Conservation (phyloP, 2,888 invertebrate species). For the Syritta pipiens region DNA sequence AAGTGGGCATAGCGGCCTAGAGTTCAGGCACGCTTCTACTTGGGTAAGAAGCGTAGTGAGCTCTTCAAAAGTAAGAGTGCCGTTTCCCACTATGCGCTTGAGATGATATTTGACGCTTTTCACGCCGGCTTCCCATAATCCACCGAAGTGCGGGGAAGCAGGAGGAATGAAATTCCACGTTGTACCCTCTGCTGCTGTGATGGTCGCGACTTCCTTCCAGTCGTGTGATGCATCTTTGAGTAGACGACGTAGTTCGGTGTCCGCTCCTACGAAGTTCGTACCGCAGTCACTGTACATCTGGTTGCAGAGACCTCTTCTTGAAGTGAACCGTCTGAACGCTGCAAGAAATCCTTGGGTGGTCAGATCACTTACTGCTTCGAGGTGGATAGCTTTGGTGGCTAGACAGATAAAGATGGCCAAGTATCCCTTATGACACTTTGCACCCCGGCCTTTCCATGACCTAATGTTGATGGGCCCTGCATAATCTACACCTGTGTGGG, state of each 20-base stretch:
- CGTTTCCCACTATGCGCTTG: neutral
- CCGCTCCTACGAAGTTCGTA: slow-evolving; percentile 73
- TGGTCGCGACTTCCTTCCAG: neutral
- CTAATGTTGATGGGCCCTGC: neutral
- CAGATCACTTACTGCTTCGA: slow-evolving; percentile 55
- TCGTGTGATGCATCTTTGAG: neutral
- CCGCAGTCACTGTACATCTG: no score
- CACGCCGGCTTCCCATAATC: slow-evolving; percentile 16
- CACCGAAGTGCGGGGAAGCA: slow-evolving; percentile 28
- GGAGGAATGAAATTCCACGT: slow-evolving; percentile 72
- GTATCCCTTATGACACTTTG: slow-evolving; percentile 40
- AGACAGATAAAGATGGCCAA: slow-evolving; percentile 71
- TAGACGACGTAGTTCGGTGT: no score
- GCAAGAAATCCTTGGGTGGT: slow-evolving; percentile 70
- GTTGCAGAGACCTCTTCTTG: no score
- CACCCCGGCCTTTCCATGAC: neutral
- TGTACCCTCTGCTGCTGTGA: slow-evolving; percentile 22
- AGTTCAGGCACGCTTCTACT: slow-evolving; percentile 69
- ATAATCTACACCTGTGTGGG: neutral
- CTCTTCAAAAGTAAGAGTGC: slow-evolving; percentile 16
- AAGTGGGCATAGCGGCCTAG: slow-evolving; percentile 39
- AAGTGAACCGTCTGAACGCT: slow-evolving; percentile 71
- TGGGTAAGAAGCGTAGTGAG: slow-evolving; percentile 49
- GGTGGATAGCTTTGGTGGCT: slow-evolving; percentile 61
- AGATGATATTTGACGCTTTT: neutral